Base-by-base conservation (phyloP, 1,140 invertebrate genomes). In the Elymnias hypermnestra region DNA sequence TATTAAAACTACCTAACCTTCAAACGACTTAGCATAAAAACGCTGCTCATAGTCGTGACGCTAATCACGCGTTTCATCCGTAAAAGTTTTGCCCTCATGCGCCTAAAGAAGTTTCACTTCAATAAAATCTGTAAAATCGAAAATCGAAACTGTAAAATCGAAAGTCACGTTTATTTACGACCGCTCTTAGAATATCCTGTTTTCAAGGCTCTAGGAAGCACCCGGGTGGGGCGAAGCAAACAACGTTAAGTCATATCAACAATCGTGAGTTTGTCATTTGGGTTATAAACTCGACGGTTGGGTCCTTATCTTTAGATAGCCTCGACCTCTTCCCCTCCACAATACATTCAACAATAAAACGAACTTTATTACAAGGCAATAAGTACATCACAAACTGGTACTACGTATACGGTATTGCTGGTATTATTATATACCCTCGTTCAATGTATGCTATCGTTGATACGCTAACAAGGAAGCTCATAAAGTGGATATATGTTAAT, bases 291-390 rank as follows among this genome's bases (percentile, higher is more conserved):
- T 58, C 62, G 62, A 50, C 70, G 57, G 63, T 64, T 67, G 55
- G 54, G 15, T 40, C 40, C 61, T 72, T 75, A 83, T 83, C 78
- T 57, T 46, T 35, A 61, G 75, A 77, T 75, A 82, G 57, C 75
- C 78, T 70, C 78, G 75, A 83, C 75, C 75, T 76, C 67, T 72
- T 67, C 46, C 49, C 47, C 42, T 33, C 33, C 31, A 10, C 21
- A 44, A 29, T 12, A 29, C 33, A 3, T 49, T 37, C 5, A 23
- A 12, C 6, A 25, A 10, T 28, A 57, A 9, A 33, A 12, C 53
- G 15, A 41, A 53, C 39, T 19, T 28, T 57, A 53, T 23, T 8
- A 7, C 28, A 5, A 28, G 2, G 5, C 0, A 23, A 35, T 53
- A 57, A 37, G 19, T 25, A 10, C 23, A 33, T 9, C 5, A 10